phyloP scores from a whole-genome alignment of 2,797 vertebrate species.

The Jordanella pulchra region DNA sequence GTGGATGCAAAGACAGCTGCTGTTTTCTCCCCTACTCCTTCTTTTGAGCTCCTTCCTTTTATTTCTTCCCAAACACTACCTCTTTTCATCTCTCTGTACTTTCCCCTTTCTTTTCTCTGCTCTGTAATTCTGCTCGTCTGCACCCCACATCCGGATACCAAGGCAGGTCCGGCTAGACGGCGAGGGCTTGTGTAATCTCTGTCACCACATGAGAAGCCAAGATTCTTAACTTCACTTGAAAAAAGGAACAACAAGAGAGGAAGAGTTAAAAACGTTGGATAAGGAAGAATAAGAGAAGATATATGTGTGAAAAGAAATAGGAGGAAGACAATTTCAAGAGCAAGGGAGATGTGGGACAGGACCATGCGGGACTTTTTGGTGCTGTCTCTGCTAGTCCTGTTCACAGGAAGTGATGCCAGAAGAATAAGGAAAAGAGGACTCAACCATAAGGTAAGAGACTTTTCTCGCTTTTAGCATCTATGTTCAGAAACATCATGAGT shows the following conservation, averaged over 20 bases:
- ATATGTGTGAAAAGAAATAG: constrained; percentile 22
- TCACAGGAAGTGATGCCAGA: constrained; percentile 67
- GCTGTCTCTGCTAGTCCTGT: constrained; percentile 72
- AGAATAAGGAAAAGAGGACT: constrained; percentile 79
- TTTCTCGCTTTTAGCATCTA: constrained; percentile 26
- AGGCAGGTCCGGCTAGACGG: constrained; percentile 59
- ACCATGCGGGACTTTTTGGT: constrained; percentile 70
- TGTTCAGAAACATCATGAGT: background rate
- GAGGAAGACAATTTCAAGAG: constrained; percentile 17
- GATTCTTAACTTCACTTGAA: constrained; percentile 44
- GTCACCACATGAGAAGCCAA: constrained; percentile 55
- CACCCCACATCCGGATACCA: constrained; percentile 52
- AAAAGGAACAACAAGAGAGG: constrained; percentile 23
- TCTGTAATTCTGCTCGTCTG: constrained; percentile 47
- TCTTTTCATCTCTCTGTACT: constrained; percentile 48
- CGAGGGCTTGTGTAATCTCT: constrained; percentile 66
- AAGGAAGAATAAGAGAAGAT: constrained; percentile 25
- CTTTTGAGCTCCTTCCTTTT: constrained; percentile 35
- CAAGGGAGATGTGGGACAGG: constrained; percentile 30
- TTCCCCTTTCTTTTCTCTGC: constrained; percentile 38
- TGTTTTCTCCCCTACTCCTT: constrained; percentile 35
- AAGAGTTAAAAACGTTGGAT: constrained; percentile 21
- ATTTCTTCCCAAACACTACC: constrained; percentile 38
- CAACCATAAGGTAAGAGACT: constrained; percentile 77
- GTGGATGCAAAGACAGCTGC: constrained; percentile 63